These are phyloP conservation scores for Oreortyx pictus DNA, from an alignment of 2,797 vertebrate genomes.

Conservation along the genomic window DNA sequence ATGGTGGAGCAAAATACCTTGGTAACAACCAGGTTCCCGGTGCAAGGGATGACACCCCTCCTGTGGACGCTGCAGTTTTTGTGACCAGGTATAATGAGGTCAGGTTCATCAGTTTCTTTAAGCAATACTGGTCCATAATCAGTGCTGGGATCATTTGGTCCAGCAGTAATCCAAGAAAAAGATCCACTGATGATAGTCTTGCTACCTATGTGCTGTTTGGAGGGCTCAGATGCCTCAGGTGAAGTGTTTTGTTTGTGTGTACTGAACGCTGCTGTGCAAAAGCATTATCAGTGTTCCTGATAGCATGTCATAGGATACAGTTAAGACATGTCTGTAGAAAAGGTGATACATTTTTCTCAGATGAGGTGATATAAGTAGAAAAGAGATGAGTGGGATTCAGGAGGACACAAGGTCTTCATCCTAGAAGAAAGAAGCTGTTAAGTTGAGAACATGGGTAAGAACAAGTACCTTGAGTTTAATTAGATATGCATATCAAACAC, in stretches of 20 bases:
- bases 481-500: neutral
- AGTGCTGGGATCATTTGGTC: neutral
- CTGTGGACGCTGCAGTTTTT: conserved; percentile 93
- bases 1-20: conserved; percentile 87
- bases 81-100: conserved; percentile 89
- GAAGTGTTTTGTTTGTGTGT: neutral
- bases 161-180: neutral
- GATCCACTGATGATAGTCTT: neutral
- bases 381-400: neutral
- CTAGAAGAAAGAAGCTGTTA: neutral
- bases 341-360: neutral
- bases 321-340: neutral
- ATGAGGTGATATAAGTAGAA: neutral
- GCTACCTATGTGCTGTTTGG: neutral
- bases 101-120: neutral
- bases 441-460: neutral
- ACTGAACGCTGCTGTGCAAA: neutral
- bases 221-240: neutral
- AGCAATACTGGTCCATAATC: neutral
- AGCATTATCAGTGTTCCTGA: neutral
- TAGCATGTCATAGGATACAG: neutral
- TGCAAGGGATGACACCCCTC: conserved; percentile 86
- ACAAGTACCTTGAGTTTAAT: neutral
- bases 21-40: conserved; percentile 93
- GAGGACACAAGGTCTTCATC: neutral